Conservation (phyloP, 2,888 invertebrate species). For the Psococerastis gibbosa region DNA sequence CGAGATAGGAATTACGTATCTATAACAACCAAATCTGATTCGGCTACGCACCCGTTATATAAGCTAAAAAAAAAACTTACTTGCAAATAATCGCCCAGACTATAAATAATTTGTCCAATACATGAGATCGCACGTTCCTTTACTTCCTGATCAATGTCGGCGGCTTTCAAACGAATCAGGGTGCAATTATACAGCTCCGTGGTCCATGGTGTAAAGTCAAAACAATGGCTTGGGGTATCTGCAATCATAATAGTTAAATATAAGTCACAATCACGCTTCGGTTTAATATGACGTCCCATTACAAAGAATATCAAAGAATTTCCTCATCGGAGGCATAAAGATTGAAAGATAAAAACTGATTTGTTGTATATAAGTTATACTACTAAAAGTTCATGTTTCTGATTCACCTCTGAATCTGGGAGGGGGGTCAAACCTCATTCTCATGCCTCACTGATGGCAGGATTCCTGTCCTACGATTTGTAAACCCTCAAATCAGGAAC, state of each 20-base stretch:
- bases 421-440: too few species aligned
- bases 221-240: slow-evolving; percentile 30
- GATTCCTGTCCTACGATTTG: too few species aligned
- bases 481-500: too few species aligned
- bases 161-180: slow-evolving; percentile 66
- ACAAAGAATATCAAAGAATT: not conserved
- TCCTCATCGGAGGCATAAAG: slow-evolving; percentile 1
- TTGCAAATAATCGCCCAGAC: slow-evolving; percentile 71
- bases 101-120: slow-evolving; percentile 86
- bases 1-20: too few species aligned
- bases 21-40: not conserved
- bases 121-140: slow-evolving; percentile 96
- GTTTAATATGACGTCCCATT: not conserved
- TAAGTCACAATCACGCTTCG: slow-evolving; percentile 1
- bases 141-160: slow-evolving; percentile 98
- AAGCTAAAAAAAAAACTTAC: too few species aligned
- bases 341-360: slow-evolving; percentile 13
- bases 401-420: too few species aligned
- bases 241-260: slow-evolving; percentile 17
- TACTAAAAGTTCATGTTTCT: too few species aligned
- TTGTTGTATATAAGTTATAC: slow-evolving; percentile 14
- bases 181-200: slow-evolving; percentile 68
- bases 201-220: slow-evolving; percentile 63
- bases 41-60: not conserved
- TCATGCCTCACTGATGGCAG: too few species aligned